These are phyloP conservation scores for Eptatretus burgeri DNA, from an alignment of 2,113 vertebrate genomes.

Conservation along the genomic window DNA sequence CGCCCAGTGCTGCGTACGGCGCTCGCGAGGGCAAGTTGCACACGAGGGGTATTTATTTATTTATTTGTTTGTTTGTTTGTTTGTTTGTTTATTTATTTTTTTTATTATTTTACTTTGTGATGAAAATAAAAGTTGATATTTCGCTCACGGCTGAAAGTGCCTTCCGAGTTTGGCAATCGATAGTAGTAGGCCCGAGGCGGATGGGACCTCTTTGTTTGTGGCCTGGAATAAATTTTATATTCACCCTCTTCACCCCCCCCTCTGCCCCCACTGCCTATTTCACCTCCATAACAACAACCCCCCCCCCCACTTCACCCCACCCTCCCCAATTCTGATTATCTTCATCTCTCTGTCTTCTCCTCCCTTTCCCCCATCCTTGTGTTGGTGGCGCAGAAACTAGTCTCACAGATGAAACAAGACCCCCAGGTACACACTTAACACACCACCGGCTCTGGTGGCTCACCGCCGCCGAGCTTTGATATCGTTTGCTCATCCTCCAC, in stretches of 20 bases:
- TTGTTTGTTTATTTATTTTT: neutral
- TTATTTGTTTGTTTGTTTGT: neutral
- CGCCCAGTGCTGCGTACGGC: too few species aligned
- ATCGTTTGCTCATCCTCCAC: too few species aligned
- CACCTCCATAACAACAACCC: neutral
- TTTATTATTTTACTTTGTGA: neutral
- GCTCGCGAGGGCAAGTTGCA: neutral
- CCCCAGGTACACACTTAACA: slow-evolving; percentile 28
- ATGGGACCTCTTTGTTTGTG: too few species aligned
- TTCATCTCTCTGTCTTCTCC: slow-evolving; percentile 4
- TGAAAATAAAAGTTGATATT: too few species aligned
- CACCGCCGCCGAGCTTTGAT: too few species aligned
- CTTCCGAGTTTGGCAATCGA: too few species aligned
- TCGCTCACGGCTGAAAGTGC: too few species aligned
- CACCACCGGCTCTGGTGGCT: too few species aligned
- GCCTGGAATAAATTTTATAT: neutral
- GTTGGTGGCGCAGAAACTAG: slow-evolving; percentile 39
- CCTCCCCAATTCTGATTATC: slow-evolving; percentile 6
- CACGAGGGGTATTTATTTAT: neutral
- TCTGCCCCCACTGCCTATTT: slow-evolving; percentile 8
- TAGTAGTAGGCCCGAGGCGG: too few species aligned
- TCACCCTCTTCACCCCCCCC: slow-evolving; percentile 7
- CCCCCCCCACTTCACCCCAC: neutral
- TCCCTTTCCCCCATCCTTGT: slow-evolving; percentile 8
- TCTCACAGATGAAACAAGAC: slow-evolving; percentile 65